Conservation (phyloP, 23 tunicate species). For the Styela clava region DNA sequence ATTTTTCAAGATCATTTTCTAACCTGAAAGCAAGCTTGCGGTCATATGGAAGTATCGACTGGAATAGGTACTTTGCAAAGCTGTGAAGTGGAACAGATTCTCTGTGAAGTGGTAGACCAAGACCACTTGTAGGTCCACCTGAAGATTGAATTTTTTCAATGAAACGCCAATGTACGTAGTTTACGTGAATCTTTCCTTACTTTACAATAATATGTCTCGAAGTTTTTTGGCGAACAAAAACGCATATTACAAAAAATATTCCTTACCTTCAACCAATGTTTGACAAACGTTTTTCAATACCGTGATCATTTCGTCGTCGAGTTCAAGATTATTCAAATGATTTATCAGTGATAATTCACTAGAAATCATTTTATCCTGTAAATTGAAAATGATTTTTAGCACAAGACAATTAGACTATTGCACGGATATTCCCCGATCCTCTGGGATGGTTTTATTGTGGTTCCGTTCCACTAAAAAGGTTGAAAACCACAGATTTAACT, state of each 20-base stretch:
- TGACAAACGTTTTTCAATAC: conserved; percentile 34
- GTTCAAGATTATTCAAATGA: conserved; percentile 21
- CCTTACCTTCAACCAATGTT: conserved; percentile 48
- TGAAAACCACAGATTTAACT: too few relatives aligned
- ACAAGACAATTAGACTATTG: not conserved
- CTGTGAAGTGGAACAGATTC: conserved; percentile 67
- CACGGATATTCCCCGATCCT: too few relatives aligned
- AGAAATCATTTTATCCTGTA: conserved; percentile 50
- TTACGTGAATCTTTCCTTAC: not conserved
- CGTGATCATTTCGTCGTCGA: conserved; percentile 33
- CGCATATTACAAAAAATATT: not conserved
- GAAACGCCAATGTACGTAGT: too few relatives aligned
- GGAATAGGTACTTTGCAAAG: conserved; percentile 57
- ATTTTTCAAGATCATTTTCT: not conserved
- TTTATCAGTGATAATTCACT: conserved; percentile 50
- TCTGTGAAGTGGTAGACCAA: conserved; percentile 48
- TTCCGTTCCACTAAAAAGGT: too few relatives aligned
- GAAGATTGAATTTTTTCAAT: too few relatives aligned
- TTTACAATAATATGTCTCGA: not conserved
- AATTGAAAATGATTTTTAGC: too few relatives aligned
- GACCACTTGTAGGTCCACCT: conserved; percentile 67
- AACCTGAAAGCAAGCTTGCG: conserved; percentile 69
- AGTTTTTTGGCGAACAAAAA: not conserved
- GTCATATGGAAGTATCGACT: conserved; percentile 49
- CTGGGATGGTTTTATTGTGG: too few relatives aligned